Base-by-base conservation (phyloP, 1,140 invertebrate genomes). In the Berghia stephanieae region DNA sequence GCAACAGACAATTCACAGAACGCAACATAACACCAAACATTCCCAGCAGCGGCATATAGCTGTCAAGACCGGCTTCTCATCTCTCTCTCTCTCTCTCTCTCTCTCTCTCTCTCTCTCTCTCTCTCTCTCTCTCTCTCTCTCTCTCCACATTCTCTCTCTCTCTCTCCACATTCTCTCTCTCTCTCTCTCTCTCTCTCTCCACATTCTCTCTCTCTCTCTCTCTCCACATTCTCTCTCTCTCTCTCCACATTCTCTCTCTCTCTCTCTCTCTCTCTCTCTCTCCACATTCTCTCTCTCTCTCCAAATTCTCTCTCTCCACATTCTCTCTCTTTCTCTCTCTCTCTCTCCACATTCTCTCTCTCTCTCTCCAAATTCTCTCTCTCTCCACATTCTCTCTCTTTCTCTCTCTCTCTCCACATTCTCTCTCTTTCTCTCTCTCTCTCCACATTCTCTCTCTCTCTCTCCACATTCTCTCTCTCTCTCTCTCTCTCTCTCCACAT, bases 61-160 rank as follows among this genome's bases (percentile, higher is more conserved):
- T n/a, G n/a, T n/a, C n/a, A n/a, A n/a, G n/a, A n/a, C n/a, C 57
- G 8, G 57, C 27, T 31, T 63, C 18, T 63, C 57, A 24, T 8
- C 27, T 63, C 57, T 63, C 57, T 63, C 57, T 63, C 57, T 63
- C 57, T 27, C 27, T 63, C 57, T 63, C 57, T 63, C 57, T 63
- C 57, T 63, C 57, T 63, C 10, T 63, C 27, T 63, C 57, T 63
- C 57, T 63, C 57, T 63, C 10, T 63, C 10, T 63, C 10, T 63
- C 27, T 63, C 57, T 63, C 57, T 63, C 57, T 63, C 57, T 63
- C 57, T 63, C 10, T 16, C 10, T 63, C 10, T 63, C 10, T 63
- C 10, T 63, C 57, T 31, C 31, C 27, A n/a, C n/a, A n/a, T n/a
- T 68, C 5, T 31, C 66, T 68, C 31, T 27, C 66, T 68, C 31